Evolutionary conservation across 2,888 invertebrate genomes (phyloP).

Genomic region (Hyposoter didymator): DNA sequence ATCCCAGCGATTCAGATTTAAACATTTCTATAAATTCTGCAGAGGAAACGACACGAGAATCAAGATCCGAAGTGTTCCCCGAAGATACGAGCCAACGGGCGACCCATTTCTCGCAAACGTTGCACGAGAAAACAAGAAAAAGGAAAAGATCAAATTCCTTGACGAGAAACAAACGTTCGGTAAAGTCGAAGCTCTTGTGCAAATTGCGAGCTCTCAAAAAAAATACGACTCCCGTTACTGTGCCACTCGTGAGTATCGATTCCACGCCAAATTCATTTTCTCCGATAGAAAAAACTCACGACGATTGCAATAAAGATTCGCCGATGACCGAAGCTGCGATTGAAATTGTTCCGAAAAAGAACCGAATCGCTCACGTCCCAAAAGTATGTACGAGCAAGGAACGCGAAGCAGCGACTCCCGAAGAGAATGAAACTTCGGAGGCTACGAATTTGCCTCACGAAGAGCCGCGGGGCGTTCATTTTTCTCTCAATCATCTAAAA

Average conservation of each 20-base stretch:
- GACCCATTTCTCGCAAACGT: no score
- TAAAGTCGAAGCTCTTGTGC: conserved; percentile 65
- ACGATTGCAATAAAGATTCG: not conserved
- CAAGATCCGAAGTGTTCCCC: not conserved
- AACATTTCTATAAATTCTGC: not conserved
- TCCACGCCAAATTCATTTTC: not conserved
- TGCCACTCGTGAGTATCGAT: not conserved
- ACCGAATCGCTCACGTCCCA: conserved; percentile 74
- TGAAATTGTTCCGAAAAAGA: conserved; percentile 66
- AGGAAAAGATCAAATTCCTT: conserved; percentile 39
- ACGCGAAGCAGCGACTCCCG: not conserved
- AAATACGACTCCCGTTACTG: conserved; percentile 49
- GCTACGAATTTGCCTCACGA: not conserved
- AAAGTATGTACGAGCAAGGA: conserved; percentile 57
- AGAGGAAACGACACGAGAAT: not conserved
- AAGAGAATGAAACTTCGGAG: not conserved
- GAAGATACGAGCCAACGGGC: not conserved
- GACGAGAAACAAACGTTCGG: conserved; percentile 22
- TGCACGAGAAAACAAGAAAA: conserved; percentile 27
- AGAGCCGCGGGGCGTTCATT: not conserved
- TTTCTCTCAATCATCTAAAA: not conserved
- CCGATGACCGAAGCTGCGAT: not conserved
- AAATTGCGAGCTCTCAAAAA: conserved; percentile 73
- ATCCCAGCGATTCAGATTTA: not conserved
- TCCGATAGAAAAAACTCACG: conserved; percentile 1